These are phyloP conservation scores for Cyphomyrus plagiostoma DNA, from an alignment of 2,113 vertebrate genomes.

Conservation along the genomic window DNA sequence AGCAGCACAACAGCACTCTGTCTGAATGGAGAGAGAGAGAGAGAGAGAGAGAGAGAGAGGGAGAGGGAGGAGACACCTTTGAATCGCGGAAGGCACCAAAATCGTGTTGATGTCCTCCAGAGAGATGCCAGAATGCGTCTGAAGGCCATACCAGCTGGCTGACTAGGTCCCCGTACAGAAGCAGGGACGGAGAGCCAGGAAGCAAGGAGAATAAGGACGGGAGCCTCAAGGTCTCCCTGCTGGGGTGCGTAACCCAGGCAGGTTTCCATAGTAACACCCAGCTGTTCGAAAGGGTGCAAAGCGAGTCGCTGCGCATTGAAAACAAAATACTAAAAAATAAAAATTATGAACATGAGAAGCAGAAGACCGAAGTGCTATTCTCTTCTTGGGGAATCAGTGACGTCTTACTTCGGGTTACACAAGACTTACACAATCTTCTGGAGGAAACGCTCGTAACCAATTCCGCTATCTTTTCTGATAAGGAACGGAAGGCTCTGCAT, in stretches of 20 bases:
- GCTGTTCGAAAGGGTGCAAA: background rate
- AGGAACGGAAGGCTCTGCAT: background rate
- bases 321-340: background rate
- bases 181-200: background rate
- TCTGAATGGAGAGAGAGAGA: background rate
- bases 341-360: background rate
- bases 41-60: background rate
- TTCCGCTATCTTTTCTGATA: background rate
- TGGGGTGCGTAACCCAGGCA: background rate
- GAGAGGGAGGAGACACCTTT: background rate
- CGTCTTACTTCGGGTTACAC: background rate
- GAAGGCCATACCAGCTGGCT: background rate
- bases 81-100: background rate
- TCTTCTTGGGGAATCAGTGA: background rate
- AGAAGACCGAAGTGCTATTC: background rate
- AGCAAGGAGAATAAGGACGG: background rate
- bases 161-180: background rate
- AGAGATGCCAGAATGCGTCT: background rate
- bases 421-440: background rate
- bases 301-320: background rate
- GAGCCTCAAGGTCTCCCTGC: background rate
- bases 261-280: background rate
- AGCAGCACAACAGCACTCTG: background rate
- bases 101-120: background rate
- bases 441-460: background rate